Percentiles rank a stretch among this genome's conserved stretches.
Conservation (phyloP, 2,797 vertebrate species). For the Megalops cyprinoides region DNA sequence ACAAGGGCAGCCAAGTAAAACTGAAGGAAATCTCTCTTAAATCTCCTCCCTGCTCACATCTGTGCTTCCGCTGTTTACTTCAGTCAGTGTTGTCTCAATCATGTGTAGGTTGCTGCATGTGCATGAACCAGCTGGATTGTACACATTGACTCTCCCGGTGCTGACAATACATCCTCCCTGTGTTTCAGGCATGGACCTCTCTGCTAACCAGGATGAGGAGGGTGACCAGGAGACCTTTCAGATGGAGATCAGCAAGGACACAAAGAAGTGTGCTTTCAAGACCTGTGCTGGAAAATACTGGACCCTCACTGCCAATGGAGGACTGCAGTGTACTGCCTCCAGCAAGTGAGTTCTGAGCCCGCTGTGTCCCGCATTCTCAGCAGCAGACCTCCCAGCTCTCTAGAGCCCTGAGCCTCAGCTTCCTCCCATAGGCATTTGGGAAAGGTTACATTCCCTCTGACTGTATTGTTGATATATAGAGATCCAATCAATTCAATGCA, state of each 20-base stretch:
- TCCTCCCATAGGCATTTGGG: neutral
- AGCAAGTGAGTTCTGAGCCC: slow-evolving; percentile 78
- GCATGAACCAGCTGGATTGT: neutral
- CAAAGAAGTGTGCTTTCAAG: slow-evolving; percentile 90
- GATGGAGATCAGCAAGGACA: slow-evolving; percentile 91
- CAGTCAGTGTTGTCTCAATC: neutral
- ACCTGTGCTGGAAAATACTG: slow-evolving; percentile 95
- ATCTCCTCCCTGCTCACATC: neutral
- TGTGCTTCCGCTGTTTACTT: neutral
- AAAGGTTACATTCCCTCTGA: neutral
- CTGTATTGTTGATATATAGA: neutral
- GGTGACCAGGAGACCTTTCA: slow-evolving; percentile 97
- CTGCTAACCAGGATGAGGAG: slow-evolving; percentile 95
- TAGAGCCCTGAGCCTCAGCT: neutral
- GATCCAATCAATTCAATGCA: neutral
- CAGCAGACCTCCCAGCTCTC: neutral
- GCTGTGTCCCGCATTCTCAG: neutral
- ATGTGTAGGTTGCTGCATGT: slow-evolving; percentile 4
- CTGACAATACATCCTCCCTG: neutral
- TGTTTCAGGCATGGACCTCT: slow-evolving; percentile 88
- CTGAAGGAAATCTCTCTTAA: neutral
- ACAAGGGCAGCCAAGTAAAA: neutral
- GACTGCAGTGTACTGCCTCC: slow-evolving; percentile 89
- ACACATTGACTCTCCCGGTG: neutral
- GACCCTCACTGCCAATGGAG: slow-evolving; percentile 86